Evolutionary conservation across 2,797 vertebrate genomes (phyloP).

Genomic region (Spinus pinus): DNA sequence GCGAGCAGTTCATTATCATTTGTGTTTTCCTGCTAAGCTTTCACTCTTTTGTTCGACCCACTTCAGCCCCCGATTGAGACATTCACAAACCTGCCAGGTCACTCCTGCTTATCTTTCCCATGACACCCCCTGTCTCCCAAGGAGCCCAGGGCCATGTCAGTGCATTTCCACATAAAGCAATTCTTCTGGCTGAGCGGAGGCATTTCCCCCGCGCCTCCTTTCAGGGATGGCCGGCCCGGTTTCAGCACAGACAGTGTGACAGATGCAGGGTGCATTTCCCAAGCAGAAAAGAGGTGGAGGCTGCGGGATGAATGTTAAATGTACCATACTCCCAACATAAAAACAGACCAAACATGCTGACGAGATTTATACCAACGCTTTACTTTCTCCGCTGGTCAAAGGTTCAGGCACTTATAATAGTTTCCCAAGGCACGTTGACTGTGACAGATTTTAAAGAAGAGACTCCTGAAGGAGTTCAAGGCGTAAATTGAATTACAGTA

Average conservation of each 20-base stretch:
- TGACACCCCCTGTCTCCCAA: constrained; percentile 77
- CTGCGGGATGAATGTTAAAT: constrained; percentile 69
- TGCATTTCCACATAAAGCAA: constrained; percentile 66
- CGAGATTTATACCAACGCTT: constrained; percentile 75
- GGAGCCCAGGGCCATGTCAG: constrained; percentile 62
- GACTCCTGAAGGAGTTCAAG: constrained; percentile 72
- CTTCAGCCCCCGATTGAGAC: constrained; percentile 68
- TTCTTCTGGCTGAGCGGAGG: constrained; percentile 85
- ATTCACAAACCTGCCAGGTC: constrained; percentile 73
- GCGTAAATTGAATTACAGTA: constrained; percentile 82
- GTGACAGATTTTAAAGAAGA: constrained; percentile 71
- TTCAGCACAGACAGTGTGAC: constrained; percentile 66
- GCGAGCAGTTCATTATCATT: constrained; percentile 70
- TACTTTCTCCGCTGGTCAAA: constrained; percentile 75
- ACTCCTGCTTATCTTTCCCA: constrained; percentile 87
- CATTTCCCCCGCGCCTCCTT: constrained; percentile 72
- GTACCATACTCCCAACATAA: constrained; percentile 51
- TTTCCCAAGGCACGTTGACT: constrained; percentile 68
- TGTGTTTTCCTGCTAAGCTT: constrained; percentile 72
- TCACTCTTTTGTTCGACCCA: constrained; percentile 65
- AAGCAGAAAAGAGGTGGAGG: constrained; percentile 59
- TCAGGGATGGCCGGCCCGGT: constrained; percentile 49
- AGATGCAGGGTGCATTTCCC: constrained; percentile 69
- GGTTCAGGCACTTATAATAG: constrained; percentile 68
- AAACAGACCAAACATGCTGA: constrained; percentile 72